phyloP scores from a whole-genome alignment of 2,113 vertebrate species.

The Ameiurus melas region DNA sequence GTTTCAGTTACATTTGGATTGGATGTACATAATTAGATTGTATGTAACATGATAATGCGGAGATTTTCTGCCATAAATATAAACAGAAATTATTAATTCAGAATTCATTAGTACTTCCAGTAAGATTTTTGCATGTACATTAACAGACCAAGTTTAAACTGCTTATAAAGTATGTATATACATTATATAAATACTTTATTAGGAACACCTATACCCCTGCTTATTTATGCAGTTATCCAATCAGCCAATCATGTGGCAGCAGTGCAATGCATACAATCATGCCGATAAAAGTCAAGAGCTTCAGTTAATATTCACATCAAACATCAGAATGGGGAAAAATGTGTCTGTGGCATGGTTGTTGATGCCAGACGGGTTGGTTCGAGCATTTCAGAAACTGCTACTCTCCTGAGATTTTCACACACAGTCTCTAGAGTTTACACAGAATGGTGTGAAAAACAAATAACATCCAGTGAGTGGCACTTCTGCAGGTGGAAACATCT shows the following conservation, averaged over 20 bases:
- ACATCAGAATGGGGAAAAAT: not conserved
- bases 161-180: not conserved
- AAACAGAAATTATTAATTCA: not conserved
- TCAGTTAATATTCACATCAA: not conserved
- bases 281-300: not conserved
- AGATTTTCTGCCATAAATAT: no score
- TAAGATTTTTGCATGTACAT: not conserved
- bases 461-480: not conserved
- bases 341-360: not conserved
- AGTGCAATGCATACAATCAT: not conserved
- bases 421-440: not conserved
- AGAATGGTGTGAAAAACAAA: not conserved
- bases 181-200: not conserved
- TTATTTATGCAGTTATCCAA: not conserved
- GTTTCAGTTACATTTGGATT: not conserved
- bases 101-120: not conserved
- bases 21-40: not conserved
- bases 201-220: not conserved
- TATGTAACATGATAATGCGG: not conserved
- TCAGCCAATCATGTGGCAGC: not conserved
- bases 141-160: not conserved
- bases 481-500: not conserved
- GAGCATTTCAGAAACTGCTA: not conserved
- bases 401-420: not conserved
- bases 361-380: not conserved